Evolutionary conservation across 2,888 invertebrate species (phyloP), one percentile per base, ranked within the genome.

Genomic region (Xestia sexstrigata): DNA sequence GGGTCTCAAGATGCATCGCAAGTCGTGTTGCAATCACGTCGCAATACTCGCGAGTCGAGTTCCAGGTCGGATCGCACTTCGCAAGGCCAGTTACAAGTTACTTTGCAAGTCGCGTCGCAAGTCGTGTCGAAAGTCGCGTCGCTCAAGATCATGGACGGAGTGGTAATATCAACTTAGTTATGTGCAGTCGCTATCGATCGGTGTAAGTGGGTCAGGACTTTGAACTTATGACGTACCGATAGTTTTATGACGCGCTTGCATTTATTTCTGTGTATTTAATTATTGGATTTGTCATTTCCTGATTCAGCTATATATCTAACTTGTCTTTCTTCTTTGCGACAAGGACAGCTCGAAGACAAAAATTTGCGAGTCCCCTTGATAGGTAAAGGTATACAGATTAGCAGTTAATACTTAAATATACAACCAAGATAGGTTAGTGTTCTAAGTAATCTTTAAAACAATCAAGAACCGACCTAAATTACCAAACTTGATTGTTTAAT

Each of bases 191-290:
- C n/a, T 84, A 83, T 84, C 76, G 85, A 84, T 81, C 35, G 26
- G 1, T 15, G 42, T n/a, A 78, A 77, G 60, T 83, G 39, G 81
- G 83, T 60, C 85, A 84, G 71, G n/a, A 81, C 73, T 81, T 73
- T 81, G 77, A 77, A 52, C 83, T 60, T 42, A 35, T 39, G 63
- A 63, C 63, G 63, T 7, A 63, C 11, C 35, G 72, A 42, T 62
- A 49, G 42, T 71, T 35, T 26, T 55, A 47, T 82, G 68, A 77
- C 62, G 58, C 45, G 60, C 3, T 6, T 11, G 39, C n/a, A 45
- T 60, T 49, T 26, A 60, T 79, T 78, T 65, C 39, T 63, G 63
- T 17, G n/a, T 9, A 62, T 26, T 17, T 23, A 23, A 39, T 39
- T 17, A 13, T 8, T 26, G 45, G 15, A 49, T 26, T 39, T 70